Percentiles rank a stretch among this genome's conserved stretches.
Evolutionary conservation across 1,140 invertebrate genomes (phyloP).

Genomic region (Bombus turneri): DNA sequence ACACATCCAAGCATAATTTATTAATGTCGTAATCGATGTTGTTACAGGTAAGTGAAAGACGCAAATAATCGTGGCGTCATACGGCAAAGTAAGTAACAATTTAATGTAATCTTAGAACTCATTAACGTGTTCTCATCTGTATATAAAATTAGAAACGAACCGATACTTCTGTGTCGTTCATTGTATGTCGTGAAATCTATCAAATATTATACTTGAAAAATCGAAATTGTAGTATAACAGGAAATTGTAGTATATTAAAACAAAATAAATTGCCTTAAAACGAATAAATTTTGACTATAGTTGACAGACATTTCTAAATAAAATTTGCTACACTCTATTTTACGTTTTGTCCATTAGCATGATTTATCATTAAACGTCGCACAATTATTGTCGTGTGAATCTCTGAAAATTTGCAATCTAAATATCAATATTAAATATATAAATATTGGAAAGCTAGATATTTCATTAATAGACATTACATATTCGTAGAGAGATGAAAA

Average conservation of each 20-base stretch:
- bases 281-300: neutral
- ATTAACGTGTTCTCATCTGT: neutral
- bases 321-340: neutral
- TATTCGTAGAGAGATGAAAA: neutral
- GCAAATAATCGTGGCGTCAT: neutral
- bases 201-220: neutral
- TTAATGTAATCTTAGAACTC: neutral
- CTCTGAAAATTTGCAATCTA: neutral
- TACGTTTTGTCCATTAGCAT: neutral
- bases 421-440: neutral
- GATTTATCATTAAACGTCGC: neutral
- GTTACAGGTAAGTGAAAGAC: slow-evolving; percentile 27
- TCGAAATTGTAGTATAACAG: neutral
- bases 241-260: too few relatives aligned
- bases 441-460: neutral
- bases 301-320: neutral
- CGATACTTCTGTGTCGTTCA: too few relatives aligned
- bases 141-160: too few relatives aligned
- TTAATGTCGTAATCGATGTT: neutral
- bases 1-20: neutral
- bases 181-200: neutral
- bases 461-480: neutral
- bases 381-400: neutral
- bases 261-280: neutral
- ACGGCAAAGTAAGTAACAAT: neutral